Percentiles rank a stretch among this genome's conserved stretches.
Conservation (phyloP, 1,140 invertebrate species). For the Ostrea edulis region DNA sequence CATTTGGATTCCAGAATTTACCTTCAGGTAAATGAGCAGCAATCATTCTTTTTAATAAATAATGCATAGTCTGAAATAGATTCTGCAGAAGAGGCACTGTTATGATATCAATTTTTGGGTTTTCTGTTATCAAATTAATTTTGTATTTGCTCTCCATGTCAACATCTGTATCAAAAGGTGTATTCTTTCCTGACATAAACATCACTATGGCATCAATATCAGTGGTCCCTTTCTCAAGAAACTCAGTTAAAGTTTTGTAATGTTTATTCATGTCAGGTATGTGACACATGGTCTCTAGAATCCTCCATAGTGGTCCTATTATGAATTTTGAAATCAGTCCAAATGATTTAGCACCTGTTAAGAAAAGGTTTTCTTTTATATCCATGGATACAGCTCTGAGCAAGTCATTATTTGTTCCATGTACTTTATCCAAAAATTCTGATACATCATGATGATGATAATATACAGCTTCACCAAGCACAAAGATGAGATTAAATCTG, state of each 20-base stretch:
- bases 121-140: not conserved
- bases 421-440: slow-evolving; percentile 21
- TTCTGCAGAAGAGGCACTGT: slow-evolving; percentile 43
- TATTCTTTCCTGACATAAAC: not conserved
- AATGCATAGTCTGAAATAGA: slow-evolving; percentile 31
- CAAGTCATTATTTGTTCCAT: slow-evolving; percentile 32
- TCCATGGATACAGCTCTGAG: slow-evolving; percentile 1
- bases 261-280: slow-evolving; percentile 50
- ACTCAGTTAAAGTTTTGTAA: slow-evolving; percentile 50
- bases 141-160: slow-evolving; percentile 36
- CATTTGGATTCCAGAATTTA: slow-evolving; percentile 35
- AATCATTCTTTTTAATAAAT: slow-evolving; percentile 43
- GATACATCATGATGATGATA: slow-evolving; percentile 6
- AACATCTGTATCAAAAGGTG: slow-evolving; percentile 43
- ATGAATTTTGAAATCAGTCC: slow-evolving; percentile 58
- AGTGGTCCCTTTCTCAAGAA: slow-evolving; percentile 38
- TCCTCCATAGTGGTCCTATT: slow-evolving; percentile 44
- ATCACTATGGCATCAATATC: no score
- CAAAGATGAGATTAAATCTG: slow-evolving; percentile 44
- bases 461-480: slow-evolving; percentile 37
- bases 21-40: slow-evolving; percentile 39
- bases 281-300: slow-evolving; percentile 48
- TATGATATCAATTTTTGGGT: slow-evolving; percentile 44
- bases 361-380: slow-evolving; percentile 31
- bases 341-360: slow-evolving; percentile 43